phyloP scores from a whole-genome alignment of 2,888 invertebrate genomes.

The Lasioglossum malachurum region DNA sequence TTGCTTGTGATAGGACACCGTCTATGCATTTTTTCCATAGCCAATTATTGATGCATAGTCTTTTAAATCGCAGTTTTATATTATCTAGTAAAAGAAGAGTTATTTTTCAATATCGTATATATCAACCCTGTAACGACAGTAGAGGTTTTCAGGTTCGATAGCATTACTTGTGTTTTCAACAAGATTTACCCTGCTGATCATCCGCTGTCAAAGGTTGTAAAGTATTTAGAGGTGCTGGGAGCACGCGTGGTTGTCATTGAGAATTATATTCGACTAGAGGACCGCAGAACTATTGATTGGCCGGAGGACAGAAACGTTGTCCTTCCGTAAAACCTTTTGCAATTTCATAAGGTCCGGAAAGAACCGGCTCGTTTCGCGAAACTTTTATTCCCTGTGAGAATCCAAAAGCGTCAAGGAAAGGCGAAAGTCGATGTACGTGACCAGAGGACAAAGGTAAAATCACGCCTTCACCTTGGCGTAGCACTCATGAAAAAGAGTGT shows the following conservation, averaged over 20 bases:
- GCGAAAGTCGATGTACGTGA: constrained; percentile 71
- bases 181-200: background rate
- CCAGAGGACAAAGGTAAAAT: constrained; percentile 72
- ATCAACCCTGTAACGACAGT: background rate
- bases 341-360: constrained; percentile 57
- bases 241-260: background rate
- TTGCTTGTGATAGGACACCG: background rate
- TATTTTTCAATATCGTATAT: background rate
- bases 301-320: constrained; percentile 9
- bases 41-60: background rate
- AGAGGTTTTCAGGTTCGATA: background rate
- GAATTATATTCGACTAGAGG: background rate
- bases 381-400: constrained; percentile 67
- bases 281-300: constrained; percentile 30
- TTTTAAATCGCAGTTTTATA: background rate
- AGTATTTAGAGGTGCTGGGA: background rate
- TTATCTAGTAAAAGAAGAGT: background rate
- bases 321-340: constrained; percentile 46
- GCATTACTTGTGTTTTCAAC: background rate
- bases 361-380: constrained; percentile 56
- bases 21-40: background rate
- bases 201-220: background rate
- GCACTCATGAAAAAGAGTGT: constrained; percentile 62
- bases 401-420: constrained; percentile 62
- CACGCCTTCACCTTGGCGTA: constrained; percentile 65